A percentile compares a stretch with the other conserved stretches of the same genome.
phyloP scores from a whole-genome alignment of 2,113 vertebrate species.

The Polypterus bichir region DNA sequence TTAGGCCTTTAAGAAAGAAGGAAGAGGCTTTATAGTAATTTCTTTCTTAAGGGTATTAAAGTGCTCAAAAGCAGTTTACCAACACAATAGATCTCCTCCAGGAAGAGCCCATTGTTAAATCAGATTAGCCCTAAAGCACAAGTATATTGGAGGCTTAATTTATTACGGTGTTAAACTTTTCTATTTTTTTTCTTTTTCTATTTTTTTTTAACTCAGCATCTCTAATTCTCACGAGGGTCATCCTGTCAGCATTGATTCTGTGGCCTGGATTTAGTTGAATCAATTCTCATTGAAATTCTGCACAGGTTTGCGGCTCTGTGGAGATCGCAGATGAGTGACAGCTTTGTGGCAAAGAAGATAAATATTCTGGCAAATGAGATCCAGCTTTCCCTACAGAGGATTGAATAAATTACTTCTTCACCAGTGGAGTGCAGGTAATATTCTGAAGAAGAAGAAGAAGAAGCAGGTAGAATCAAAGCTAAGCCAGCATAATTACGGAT shows the following conservation, averaged over 20 bases:
- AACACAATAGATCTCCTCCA: slow-evolving; percentile 17
- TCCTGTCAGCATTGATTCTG: slow-evolving; percentile 44
- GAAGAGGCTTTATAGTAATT: slow-evolving; percentile 27
- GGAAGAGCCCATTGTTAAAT: slow-evolving; percentile 14
- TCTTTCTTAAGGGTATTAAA: slow-evolving; percentile 26
- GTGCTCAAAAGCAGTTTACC: slow-evolving; percentile 28
- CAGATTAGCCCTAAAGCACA: slow-evolving; percentile 21
- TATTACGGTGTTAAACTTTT: slow-evolving; percentile 27
- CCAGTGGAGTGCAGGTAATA: slow-evolving; percentile 53
- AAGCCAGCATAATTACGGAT: slow-evolving; percentile 45
- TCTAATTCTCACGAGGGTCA: slow-evolving; percentile 53
- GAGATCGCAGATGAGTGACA: slow-evolving; percentile 64
- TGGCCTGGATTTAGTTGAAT: slow-evolving; percentile 64
- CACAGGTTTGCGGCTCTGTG: slow-evolving; percentile 52
- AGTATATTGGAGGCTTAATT: slow-evolving; percentile 25
- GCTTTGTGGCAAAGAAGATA: slow-evolving; percentile 63
- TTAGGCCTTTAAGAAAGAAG: slow-evolving; percentile 25
- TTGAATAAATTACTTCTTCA: slow-evolving; percentile 68
- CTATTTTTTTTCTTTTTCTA: slow-evolving; percentile 1
- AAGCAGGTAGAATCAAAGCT: slow-evolving; percentile 44
- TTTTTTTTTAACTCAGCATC: slow-evolving; percentile 30
- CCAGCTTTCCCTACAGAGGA: slow-evolving; percentile 53
- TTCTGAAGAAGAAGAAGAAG: slow-evolving; percentile 41
- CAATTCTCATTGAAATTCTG: slow-evolving; percentile 71
- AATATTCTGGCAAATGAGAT: slow-evolving; percentile 69